phyloP scores from a whole-genome alignment of 2,113 vertebrate genomes.

The Pangasianodon gigas region DNA sequence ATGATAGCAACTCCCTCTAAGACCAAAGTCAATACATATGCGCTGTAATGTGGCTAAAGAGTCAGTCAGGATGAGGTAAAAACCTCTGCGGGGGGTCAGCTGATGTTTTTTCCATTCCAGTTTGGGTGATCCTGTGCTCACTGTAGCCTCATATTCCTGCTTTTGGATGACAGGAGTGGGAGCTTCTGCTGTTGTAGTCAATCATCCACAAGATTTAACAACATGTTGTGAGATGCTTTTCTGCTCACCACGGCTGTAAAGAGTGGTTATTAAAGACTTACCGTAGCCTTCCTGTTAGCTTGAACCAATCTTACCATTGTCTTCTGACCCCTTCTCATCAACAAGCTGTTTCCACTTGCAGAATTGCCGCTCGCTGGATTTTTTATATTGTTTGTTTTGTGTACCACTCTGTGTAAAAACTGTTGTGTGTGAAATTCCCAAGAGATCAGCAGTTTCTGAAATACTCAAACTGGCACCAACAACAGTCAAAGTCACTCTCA shows the following conservation, averaged over 20 bases:
- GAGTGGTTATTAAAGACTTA: background rate
- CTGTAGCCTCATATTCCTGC: background rate
- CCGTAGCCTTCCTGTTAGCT: background rate
- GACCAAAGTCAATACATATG: background rate
- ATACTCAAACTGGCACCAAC: background rate
- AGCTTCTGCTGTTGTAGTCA: background rate
- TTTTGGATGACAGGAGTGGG: background rate
- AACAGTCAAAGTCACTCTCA: too few relatives aligned
- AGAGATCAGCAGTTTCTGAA: too few relatives aligned
- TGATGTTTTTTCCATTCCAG: background rate
- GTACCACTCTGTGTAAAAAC: too few relatives aligned
- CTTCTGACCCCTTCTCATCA: background rate
- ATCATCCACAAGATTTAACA: background rate
- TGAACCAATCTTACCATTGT: too few relatives aligned
- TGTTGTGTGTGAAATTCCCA: background rate
- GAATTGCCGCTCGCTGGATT: background rate
- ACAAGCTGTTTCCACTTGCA: background rate
- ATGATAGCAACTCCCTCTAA: conserved; percentile 37
- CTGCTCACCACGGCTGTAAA: background rate
- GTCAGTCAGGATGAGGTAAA: background rate
- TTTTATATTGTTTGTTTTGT: background rate
- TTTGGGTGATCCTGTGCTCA: background rate
- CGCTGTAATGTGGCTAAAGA: background rate
- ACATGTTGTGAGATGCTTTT: background rate
- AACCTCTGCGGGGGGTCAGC: background rate